These are phyloP conservation scores for Sphinx pinastri DNA, from an alignment of 2,888 invertebrate genomes.

Conservation along the genomic window DNA sequence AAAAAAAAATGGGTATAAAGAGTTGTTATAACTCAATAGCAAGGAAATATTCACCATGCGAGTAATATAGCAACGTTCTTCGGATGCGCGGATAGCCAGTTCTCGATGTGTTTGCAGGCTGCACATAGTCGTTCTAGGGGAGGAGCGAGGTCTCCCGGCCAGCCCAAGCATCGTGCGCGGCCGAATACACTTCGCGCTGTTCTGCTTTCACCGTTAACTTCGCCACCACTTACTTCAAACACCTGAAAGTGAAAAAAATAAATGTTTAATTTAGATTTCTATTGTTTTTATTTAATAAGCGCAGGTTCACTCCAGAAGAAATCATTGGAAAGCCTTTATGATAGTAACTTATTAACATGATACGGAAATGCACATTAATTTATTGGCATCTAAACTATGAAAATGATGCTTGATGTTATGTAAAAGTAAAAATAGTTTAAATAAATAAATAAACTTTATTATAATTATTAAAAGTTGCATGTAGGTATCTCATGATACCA, in stretches of 20 bases:
- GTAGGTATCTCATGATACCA: too few relatives aligned
- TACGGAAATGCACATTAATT: too few relatives aligned
- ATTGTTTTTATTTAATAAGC: too few relatives aligned
- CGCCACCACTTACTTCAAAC: slow-evolving; percentile 91
- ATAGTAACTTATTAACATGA: too few relatives aligned
- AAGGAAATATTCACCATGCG: slow-evolving; percentile 86
- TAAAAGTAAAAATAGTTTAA: too few relatives aligned
- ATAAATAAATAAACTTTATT: too few relatives aligned
- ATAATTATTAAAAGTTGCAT: too few relatives aligned
- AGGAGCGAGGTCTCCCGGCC: slow-evolving; percentile 93
- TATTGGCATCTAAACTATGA: too few relatives aligned
- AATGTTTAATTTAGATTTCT: neutral
- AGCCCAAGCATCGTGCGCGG: slow-evolving; percentile 90
- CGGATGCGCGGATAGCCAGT: slow-evolving; percentile 93
- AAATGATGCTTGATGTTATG: too few relatives aligned
- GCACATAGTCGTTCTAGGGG: slow-evolving; percentile 95
- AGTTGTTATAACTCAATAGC: neutral
- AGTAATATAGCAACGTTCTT: slow-evolving; percentile 94
- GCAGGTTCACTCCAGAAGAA: too few relatives aligned
- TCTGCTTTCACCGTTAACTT: slow-evolving; percentile 84
- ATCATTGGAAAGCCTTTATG: too few relatives aligned
- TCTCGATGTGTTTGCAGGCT: slow-evolving; percentile 96
- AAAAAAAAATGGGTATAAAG: too few relatives aligned
- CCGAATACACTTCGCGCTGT: slow-evolving; percentile 87
- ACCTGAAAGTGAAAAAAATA: slow-evolving; percentile 84